Base-by-base conservation (phyloP, 1,140 invertebrate genomes). In the Cherax quadricarinatus region DNA sequence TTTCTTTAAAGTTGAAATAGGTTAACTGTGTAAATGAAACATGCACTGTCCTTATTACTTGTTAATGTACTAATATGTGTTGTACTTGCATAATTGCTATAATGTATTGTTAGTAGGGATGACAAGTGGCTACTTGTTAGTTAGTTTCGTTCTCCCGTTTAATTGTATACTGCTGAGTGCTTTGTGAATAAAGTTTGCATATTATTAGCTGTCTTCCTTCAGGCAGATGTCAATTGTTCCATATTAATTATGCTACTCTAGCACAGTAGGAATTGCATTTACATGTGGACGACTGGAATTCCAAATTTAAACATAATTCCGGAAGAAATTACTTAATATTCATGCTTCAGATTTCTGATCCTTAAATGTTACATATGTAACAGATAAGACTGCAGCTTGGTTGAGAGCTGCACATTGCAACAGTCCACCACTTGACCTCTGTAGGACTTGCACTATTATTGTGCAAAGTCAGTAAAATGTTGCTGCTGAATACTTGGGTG, bases 401-500 rank as follows among this genome's bases (percentile, higher is more conserved):
- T 75, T 75, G 70, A 21, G 7, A 21, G 70, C 70, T 75, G 70
- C 70, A 30, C 70, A 75, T 75, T 16, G 70, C 70, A 75, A 30
- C 70, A 75, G 70, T 75, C 70, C 70, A 30, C 24, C 70, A 75
- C 24, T 75, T 75, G 70, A 75, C 24, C n/a, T 75, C 24, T 75
- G 70, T 75, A 75, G 70, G 70, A 75, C 70, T 75, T 75, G 70
- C 70, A 75, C 70, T 75, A 30, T 21, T 75, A 75, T n/a, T 30
- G 70, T 75, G 70, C n/a, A 16, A 24, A 75, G 70, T 75, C 70
- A 75, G n/a, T 75, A 75, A 75, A 75, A 30, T 78, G 53, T 80
- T 82, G 80, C 53, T 88, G 86, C 78, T 80, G 80, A 82, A 80
- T 88, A 88, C 80, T 48, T 88, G 86, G 80, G 80, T 81, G 86